These are phyloP conservation scores for Metopolophium dirhodum DNA, from an alignment of 1,140 invertebrate genomes.

Conservation along the genomic window DNA sequence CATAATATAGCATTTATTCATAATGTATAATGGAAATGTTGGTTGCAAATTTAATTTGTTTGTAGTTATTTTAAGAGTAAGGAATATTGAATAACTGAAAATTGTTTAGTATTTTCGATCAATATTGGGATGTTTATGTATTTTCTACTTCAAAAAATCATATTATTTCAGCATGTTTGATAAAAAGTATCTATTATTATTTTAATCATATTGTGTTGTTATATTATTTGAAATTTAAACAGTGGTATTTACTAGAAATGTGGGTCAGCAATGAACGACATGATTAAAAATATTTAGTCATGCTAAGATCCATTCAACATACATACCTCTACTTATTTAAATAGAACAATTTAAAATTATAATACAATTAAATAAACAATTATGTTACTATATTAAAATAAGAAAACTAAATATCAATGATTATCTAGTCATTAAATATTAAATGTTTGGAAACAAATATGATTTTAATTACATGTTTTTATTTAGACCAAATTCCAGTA, in stretches of 20 bases:
- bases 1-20: not conserved
- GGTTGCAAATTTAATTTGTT: not conserved
- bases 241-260: not conserved
- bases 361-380: not conserved
- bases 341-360: not conserved
- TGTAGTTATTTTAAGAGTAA: not conserved
- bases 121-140: not conserved
- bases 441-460: no score
- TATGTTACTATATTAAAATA: not conserved
- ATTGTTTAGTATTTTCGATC: not conserved
- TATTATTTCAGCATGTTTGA: not conserved
- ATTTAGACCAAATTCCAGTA: no score
- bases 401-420: no score
- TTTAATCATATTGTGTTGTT: not conserved
- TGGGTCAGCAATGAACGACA: not conserved
- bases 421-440: no score
- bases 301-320: not conserved
- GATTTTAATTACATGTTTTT: no score
- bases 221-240: not conserved
- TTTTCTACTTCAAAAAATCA: not conserved
- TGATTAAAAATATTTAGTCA: not conserved
- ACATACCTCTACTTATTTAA: not conserved
- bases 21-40: not conserved
- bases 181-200: not conserved
- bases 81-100: not conserved